These are phyloP conservation scores for Nothura maculosa DNA, from an alignment of 2,797 vertebrate genomes.

Conservation along the genomic window DNA sequence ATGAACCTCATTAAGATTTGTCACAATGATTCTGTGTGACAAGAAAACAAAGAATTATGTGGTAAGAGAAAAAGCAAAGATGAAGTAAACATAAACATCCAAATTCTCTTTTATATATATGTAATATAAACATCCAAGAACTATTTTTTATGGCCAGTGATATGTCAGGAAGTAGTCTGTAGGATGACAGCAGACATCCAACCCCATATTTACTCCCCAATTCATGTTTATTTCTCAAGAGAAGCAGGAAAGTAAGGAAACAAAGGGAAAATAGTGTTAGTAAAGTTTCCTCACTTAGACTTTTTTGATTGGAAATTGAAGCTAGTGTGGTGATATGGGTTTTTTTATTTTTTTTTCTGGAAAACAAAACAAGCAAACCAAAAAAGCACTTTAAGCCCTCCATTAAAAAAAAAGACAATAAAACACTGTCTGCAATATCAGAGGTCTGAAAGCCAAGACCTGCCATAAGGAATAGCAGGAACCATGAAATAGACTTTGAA, in stretches of 20 bases:
- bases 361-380: no score
- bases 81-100: neutral
- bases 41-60: neutral
- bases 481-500: neutral
- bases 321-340: fast-evolving
- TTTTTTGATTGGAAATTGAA: neutral
- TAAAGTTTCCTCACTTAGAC: neutral
- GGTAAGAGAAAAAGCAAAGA: neutral
- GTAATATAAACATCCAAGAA: neutral
- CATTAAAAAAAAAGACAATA: neutral
- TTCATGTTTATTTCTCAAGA: neutral
- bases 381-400: neutral
- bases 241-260: neutral
- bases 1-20: neutral
- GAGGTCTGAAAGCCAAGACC: neutral
- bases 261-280: neutral
- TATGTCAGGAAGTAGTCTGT: neutral
- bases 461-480: neutral
- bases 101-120: neutral
- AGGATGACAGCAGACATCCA: neutral
- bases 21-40: neutral
- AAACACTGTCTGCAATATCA: neutral
- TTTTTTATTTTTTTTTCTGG: neutral
- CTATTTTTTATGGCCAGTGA: neutral
- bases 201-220: neutral